phyloP scores from a whole-genome alignment of 2,113 vertebrate species.

The Irena cyanogastra region DNA sequence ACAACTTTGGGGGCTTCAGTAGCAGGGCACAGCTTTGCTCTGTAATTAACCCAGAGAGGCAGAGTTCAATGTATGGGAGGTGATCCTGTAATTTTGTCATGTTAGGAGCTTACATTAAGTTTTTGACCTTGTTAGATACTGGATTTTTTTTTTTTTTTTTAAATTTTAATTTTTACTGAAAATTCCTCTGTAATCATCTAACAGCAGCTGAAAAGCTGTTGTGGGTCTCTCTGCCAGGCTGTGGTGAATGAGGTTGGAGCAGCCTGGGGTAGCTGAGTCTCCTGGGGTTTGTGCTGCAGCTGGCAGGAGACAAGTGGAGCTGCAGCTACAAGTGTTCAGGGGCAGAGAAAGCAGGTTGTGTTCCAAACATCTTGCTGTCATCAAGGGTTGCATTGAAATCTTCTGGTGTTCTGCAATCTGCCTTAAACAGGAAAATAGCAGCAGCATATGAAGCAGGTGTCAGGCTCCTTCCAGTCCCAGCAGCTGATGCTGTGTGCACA shows the following conservation, averaged over 20 bases:
- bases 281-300: conserved; percentile 49
- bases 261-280: neutral
- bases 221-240: neutral
- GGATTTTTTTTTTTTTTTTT: neutral
- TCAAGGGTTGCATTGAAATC: neutral
- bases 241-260: conserved; percentile 3
- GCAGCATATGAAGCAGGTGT: neutral
- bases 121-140: neutral
- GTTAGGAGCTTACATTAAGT: neutral
- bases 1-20: neutral
- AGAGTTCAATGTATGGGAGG: neutral
- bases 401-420: neutral
- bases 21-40: neutral
- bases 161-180: neutral
- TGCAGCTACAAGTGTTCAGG: conserved; percentile 18
- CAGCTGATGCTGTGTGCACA: neutral
- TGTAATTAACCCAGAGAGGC: neutral
- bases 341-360: conserved; percentile 9
- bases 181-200: neutral
- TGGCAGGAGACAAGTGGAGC: conserved; percentile 53
- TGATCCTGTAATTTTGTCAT: neutral
- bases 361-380: conserved; percentile 12
- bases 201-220: neutral
- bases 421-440: neutral
- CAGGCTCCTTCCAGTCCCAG: neutral